Evolutionary conservation across 2,113 vertebrate species (phyloP).

Genomic region (Barbus barbus): DNA sequence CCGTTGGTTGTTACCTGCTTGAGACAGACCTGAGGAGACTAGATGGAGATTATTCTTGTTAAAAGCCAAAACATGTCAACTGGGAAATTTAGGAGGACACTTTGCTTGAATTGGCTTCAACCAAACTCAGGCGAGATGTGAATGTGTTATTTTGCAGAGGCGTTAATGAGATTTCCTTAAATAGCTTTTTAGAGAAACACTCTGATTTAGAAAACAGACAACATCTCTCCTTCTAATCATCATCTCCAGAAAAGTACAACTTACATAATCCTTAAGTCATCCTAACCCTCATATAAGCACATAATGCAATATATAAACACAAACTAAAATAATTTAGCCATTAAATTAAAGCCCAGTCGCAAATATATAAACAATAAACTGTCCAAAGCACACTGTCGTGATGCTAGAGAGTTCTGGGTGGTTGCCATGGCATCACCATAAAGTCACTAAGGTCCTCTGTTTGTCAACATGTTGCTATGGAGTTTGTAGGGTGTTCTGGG

Average conservation of each 20-base stretch:
- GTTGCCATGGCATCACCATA: background rate
- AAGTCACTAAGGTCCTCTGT: background rate
- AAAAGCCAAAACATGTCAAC: background rate
- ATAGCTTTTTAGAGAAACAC: slow-evolving; percentile 25
- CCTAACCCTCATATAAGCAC: background rate
- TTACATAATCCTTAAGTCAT: background rate
- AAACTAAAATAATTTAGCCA: background rate
- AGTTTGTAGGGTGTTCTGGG: background rate
- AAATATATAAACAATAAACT: background rate
- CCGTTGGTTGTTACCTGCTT: background rate
- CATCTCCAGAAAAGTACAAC: background rate
- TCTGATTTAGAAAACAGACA: slow-evolving; percentile 15
- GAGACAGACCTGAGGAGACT: background rate
- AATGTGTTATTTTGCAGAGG: slow-evolving; percentile 49
- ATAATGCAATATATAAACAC: background rate
- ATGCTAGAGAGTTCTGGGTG: background rate
- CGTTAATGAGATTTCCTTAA: slow-evolving; percentile 51
- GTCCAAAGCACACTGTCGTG: background rate
- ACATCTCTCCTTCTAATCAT: background rate
- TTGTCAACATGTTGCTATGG: background rate
- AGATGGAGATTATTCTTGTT: slow-evolving; percentile 3
- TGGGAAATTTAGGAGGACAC: slow-evolving; percentile 25
- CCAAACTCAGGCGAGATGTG: slow-evolving; percentile 33
- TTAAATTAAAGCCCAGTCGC: background rate
- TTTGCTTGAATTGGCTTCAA: slow-evolving; percentile 37